Base-by-base conservation (phyloP, 2,113 vertebrate genomes). In the Hydrochoerus hydrochaeris region DNA sequence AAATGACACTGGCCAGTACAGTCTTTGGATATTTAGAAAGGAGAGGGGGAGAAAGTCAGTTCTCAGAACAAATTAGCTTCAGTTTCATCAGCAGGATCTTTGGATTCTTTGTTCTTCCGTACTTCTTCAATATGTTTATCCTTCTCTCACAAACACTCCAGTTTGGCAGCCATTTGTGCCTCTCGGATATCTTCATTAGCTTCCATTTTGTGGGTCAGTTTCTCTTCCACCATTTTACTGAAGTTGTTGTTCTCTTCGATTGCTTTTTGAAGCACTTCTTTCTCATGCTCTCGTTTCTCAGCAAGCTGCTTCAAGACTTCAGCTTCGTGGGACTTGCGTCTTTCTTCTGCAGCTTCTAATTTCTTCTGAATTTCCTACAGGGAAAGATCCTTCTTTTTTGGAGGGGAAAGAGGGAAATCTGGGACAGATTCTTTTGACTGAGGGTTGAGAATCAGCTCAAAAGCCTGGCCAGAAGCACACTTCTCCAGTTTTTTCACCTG, bases 41-140 rank as follows among this genome's bases (percentile, higher is more conserved):
- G 98, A 98, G 98, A 97, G 88, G 98, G 98, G 98, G 98, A 97
- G 98, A 98, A 91, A 96, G 98, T 99, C 98, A 98, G 97, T 97
- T 98, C 95, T 96, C 96, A 97, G 95, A 92, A 97, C 4, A 92
- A 95, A 98, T 99, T 98, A 98, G 98, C 98, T 96, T 99, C 98
- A 82, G 99, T 98, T 41, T 99, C 98, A 12, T 99, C 98, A n/a
- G 97, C 98, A 0, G 98, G 99, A 85, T 99, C 99, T 99, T 99
- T 99, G 97, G 98, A 98, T 93, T 99, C 99, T 98, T 99, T 99
- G 98, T 99, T 99, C 99, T 99, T 99, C 98, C 99, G 98, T 46
- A 99, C 99, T 97, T 99, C 99, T 97, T 99, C 99, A 35, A 99
- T 88, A 81, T 99, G 99, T 99, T 99, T 99, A 97, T 99, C 99